Percentiles rank a stretch among this genome's conserved stretches.
These are phyloP conservation scores for Hemiscyllium ocellatum DNA, from an alignment of 2,113 vertebrate species.

Conservation along the genomic window DNA sequence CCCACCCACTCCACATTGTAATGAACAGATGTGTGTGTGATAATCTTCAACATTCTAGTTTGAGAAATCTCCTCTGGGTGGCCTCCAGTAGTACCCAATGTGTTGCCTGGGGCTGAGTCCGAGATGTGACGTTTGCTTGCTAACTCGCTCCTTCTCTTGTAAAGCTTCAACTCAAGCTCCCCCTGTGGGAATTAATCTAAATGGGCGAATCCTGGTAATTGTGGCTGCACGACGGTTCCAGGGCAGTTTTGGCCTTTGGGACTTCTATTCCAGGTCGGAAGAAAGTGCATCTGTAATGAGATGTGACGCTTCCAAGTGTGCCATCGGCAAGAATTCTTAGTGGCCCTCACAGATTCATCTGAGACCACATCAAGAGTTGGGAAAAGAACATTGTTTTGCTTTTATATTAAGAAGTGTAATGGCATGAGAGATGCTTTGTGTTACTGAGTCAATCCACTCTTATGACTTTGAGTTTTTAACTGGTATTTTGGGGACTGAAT, in stretches of 20 bases:
- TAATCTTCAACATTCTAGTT: neutral
- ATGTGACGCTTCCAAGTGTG: neutral
- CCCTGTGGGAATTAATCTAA: neutral
- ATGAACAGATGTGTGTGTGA: neutral
- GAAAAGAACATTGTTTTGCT: neutral
- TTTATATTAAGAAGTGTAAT: neutral
- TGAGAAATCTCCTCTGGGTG: neutral
- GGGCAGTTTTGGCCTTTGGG: neutral
- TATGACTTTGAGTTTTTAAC: neutral
- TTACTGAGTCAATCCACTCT: neutral
- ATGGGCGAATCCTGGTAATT: neutral
- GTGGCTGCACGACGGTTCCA: neutral
- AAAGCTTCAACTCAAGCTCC: neutral
- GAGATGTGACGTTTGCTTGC: neutral
- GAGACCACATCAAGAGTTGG: neutral
- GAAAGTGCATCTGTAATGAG: neutral
- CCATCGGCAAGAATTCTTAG: neutral
- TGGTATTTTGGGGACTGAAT: neutral
- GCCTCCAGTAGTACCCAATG: neutral
- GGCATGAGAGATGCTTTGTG: neutral
- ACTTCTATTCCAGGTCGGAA: neutral
- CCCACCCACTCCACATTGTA: neutral
- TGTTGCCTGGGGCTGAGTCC: neutral
- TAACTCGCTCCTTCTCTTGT: neutral
- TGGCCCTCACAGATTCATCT: neutral